Base-by-base conservation (phyloP, 2,888 invertebrate species). In the Idaea aversata region DNA sequence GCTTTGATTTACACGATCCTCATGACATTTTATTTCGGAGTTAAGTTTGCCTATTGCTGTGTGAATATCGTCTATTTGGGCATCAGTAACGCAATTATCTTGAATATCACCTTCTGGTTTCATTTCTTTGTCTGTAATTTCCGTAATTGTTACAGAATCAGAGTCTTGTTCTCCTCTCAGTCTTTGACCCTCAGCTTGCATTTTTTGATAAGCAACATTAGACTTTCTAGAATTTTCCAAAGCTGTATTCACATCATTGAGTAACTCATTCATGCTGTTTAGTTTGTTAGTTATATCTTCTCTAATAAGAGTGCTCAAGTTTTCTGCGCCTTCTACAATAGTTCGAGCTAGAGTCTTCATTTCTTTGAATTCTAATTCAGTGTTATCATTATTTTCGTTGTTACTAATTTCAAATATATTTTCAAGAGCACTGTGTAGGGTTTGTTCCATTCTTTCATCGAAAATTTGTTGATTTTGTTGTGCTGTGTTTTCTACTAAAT, bases 221-320 rank as follows among this genome's bases (percentile, higher is more conserved):
- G 91, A 91, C 72, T 88, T 86, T 69, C 80, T 86, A 15, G 89
- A 93, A 72, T 86, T 90, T 75, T 91, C 91, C 62, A 93, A 79
- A 15, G 92, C 88, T 65, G 82, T 81, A 71, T 93, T 93, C 0
- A 93, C 93, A 71, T 93, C 93, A 63, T 87, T 88, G 0, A 93
- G 74, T 63, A 93, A 78, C 70, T 91, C 93, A 70, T 92, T 91
- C 90, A 93, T 92, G 67, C 87, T 90, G 38, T 93, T 90, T 0
- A 93, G 71, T 77, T 93, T 93, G 71, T 92, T 93, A 1, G 90
- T 90, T 63, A 93, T 93, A 76, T 93, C 93, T 79, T 88, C 90
- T 65, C 84, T 82, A 61, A 93, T 91, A 1, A 93, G 75, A n/a
- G 88, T 88, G 65, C 89, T 86, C 0, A 92, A 72, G 70, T 90